Percentiles rank a stretch among this genome's conserved stretches.
Evolutionary conservation across 2,888 invertebrate species (phyloP).

Genomic region (Prenolepis imparis): DNA sequence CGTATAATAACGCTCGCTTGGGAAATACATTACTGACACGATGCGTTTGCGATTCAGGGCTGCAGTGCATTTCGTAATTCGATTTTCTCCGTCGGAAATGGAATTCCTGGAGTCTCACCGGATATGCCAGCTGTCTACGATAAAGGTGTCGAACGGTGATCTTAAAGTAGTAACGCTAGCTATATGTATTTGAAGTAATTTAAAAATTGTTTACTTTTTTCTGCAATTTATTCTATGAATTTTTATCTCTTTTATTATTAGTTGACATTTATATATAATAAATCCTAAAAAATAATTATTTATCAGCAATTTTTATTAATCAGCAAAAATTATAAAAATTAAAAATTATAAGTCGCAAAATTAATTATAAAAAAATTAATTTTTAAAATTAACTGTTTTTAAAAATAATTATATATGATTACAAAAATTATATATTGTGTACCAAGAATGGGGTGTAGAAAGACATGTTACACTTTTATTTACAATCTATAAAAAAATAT

Average conservation of each 20-base stretch:
- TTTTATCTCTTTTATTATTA: background rate
- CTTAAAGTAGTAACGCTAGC: background rate
- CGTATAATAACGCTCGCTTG: constrained; percentile 3
- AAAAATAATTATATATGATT: background rate
- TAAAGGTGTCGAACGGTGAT: background rate
- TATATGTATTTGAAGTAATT: background rate
- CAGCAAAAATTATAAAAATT: background rate
- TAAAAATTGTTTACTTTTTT: background rate
- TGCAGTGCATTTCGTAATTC: constrained; percentile 29
- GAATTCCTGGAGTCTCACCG: constrained; percentile 10
- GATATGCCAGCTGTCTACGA: constrained; percentile 19
- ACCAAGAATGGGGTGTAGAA: background rate
- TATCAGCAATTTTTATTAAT: background rate
- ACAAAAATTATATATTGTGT: background rate
- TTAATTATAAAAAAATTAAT: background rate
- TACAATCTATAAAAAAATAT: background rate
- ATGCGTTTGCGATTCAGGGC: background rate
- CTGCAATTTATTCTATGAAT: background rate
- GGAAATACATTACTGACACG: constrained; percentile 22
- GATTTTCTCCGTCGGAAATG: constrained; percentile 39
- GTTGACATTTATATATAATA: background rate
- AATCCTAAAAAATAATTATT: background rate
- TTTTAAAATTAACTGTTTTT: background rate
- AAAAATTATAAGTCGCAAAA: background rate
- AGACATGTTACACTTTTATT: background rate